phyloP scores from a whole-genome alignment of 2,797 vertebrate species.

The Arctocebus calabarensis region DNA sequence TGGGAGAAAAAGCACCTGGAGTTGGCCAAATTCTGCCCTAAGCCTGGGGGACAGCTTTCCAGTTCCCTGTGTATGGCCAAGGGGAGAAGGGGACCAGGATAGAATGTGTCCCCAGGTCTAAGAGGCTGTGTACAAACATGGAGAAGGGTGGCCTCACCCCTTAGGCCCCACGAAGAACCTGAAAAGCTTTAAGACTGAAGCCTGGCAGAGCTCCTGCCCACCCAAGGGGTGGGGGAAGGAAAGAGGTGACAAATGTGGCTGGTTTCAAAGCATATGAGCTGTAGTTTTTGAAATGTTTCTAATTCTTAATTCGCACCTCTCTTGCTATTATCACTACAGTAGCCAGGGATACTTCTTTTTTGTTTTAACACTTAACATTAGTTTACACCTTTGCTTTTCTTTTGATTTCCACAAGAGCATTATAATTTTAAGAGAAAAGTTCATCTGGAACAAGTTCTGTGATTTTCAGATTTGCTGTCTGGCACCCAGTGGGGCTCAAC shows the following conservation, averaged over 20 bases:
- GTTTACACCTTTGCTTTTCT: conserved; percentile 25
- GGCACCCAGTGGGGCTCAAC: neutral
- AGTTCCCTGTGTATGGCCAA: neutral
- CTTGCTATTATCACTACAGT: neutral
- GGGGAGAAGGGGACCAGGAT: neutral
- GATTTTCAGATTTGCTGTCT: neutral
- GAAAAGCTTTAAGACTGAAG: neutral
- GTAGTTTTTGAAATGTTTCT: neutral
- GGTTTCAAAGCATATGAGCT: neutral
- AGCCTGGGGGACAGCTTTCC: neutral
- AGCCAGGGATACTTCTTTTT: neutral
- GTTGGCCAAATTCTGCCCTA: neutral
- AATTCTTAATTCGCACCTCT: conserved; percentile 40
- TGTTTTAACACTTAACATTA: conserved; percentile 6
- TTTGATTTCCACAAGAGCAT: neutral
- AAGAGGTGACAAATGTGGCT: neutral
- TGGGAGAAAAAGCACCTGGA: neutral
- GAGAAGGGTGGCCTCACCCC: neutral
- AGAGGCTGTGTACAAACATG: neutral
- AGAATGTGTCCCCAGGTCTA: neutral
- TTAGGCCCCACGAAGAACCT: neutral
- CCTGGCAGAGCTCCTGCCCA: neutral
- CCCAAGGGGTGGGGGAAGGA: neutral
- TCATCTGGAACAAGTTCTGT: neutral
- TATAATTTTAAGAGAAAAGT: conserved; percentile 57